Evolutionary conservation across 2,888 invertebrate species (phyloP), one percentile per base, ranked within the genome.

Genomic region (Cryptophagus acutangulus): DNA sequence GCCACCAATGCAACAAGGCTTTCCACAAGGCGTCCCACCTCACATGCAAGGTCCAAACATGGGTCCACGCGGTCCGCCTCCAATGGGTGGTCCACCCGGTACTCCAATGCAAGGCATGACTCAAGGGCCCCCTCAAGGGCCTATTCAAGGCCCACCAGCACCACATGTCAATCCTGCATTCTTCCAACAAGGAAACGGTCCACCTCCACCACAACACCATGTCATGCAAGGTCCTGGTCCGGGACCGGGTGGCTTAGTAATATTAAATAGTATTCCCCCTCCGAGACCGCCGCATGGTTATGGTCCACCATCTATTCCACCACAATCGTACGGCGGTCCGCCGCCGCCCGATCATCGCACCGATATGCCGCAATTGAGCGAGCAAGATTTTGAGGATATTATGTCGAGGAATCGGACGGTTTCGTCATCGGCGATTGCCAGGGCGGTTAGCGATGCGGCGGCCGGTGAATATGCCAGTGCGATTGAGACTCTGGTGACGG

Each of bases 391-490:
- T 72, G 97, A 99, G 70, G 99, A 99, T 68, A 91, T 95, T 40
- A 95, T 99, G 90, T 83, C 87, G 41, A 79, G 97, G 49, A 99
- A 99, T 72, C 79, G 96, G 55, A 96, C 96, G 5, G 97, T 99
- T 1, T 95, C 94, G 24, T 94, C 94, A 53, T 93, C 92, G 37
- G 99, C 99, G 12, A 99, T 99, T 52, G 90, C 92, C 9, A 75
- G 97, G 44, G 99, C 99, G 8, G 96, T 99, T 25, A 90, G 92
- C 35, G 97, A 97, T 72, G 96, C 96, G 2, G 93, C 94, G 29
- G 91, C 93, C 41, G 94, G 96, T 6, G 97, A 99, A 72, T 95
- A 91, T 72, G 92, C 93, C 1, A 93, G 93, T 69, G 99, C 99
- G 35, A 95, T 99, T 48, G 97, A 99, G 73, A 99, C 99, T 2